Evolutionary conservation across 2,797 vertebrate species (phyloP).

Genomic region (Sebastes baramenuke): DNA sequence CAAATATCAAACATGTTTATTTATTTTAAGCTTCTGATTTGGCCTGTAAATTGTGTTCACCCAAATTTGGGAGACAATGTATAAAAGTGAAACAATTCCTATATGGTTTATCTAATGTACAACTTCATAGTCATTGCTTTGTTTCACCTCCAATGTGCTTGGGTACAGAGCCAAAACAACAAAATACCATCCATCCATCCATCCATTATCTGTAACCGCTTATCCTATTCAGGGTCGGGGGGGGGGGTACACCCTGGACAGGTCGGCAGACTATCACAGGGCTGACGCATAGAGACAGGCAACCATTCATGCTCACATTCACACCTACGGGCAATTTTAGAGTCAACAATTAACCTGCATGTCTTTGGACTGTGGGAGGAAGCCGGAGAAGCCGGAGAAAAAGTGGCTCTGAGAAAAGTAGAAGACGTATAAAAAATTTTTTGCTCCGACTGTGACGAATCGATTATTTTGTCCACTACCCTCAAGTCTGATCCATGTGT

Average conservation of each 20-base stretch:
- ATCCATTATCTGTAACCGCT: too few relatives aligned
- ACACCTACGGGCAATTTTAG: too few relatives aligned
- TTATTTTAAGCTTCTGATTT: background rate
- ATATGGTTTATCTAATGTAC: background rate
- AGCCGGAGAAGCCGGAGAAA: background rate
- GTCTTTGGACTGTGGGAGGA: too few relatives aligned
- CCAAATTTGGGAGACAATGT: background rate
- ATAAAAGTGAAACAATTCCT: background rate
- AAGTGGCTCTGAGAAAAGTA: conserved; percentile 55
- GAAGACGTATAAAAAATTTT: conserved; percentile 53
- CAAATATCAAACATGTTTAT: background rate
- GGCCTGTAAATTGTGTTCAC: background rate
- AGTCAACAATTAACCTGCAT: too few relatives aligned
- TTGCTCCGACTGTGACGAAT: conserved; percentile 71
- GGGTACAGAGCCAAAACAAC: background rate
- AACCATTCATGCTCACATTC: too few relatives aligned
- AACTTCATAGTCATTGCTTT: background rate
- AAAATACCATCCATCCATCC: background rate
- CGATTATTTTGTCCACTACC: conserved; percentile 67
- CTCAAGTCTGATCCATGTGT: conserved; percentile 63
- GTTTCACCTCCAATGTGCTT: background rate
- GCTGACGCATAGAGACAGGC: too few relatives aligned
- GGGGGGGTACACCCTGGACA: too few relatives aligned
- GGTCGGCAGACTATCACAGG: too few relatives aligned
- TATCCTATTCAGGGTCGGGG: too few relatives aligned